Conservation (phyloP, 2,888 invertebrate genomes). For the Brachyopa scutellaris region DNA sequence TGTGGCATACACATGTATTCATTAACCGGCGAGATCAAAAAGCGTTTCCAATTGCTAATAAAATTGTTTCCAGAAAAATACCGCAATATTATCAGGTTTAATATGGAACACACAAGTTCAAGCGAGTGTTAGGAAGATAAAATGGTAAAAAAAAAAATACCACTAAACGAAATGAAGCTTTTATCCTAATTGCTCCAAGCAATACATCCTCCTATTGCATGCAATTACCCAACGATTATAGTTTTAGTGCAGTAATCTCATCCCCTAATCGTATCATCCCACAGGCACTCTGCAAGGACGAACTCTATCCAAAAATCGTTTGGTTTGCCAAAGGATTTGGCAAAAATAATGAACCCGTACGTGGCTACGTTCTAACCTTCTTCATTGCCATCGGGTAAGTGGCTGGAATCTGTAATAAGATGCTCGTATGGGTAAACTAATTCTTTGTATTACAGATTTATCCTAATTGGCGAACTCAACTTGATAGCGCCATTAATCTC, state of each 20-base stretch:
- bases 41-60: too few relatives aligned
- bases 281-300: slow-evolving; percentile 95
- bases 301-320: slow-evolving; percentile 94
- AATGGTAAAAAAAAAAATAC: background rate
- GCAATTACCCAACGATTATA: background rate
- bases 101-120: slow-evolving; percentile 11
- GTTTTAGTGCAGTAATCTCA: background rate
- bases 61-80: too few relatives aligned
- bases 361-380: slow-evolving; percentile 96
- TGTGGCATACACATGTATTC: too few relatives aligned
- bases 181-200: slow-evolving; percentile 24
- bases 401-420: background rate
- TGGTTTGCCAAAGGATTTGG: slow-evolving; percentile 95
- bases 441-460: slow-evolving; percentile 77
- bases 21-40: too few relatives aligned
- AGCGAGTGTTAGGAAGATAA: background rate
- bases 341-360: slow-evolving; percentile 90
- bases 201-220: background rate
- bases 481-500: slow-evolving; percentile 95
- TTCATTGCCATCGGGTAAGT: slow-evolving; percentile 93
- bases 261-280: too few relatives aligned
- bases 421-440: background rate
- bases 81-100: slow-evolving; percentile 15
- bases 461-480: slow-evolving; percentile 89
- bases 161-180: slow-evolving; percentile 7